Evolutionary conservation across 1,140 invertebrate genomes (phyloP).

Genomic region (Drosophila micromelanica): DNA sequence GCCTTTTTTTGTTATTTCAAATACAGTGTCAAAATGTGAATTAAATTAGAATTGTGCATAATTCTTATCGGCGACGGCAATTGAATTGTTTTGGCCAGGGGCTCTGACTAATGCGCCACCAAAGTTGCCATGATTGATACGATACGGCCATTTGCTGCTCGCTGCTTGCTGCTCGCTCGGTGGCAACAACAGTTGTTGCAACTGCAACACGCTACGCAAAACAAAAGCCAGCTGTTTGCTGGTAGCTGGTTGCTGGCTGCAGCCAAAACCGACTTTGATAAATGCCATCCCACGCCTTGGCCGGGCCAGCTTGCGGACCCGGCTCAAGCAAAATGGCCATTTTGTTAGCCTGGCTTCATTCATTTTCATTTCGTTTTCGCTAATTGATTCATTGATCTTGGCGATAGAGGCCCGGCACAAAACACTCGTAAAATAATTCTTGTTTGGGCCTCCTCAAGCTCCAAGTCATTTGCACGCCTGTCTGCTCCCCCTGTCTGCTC

Average conservation of each 20-base stretch:
- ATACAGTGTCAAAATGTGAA: slow-evolving; percentile 72
- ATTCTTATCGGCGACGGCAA: slow-evolving; percentile 63
- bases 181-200: slow-evolving; percentile 3
- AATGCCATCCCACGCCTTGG: slow-evolving; percentile 80
- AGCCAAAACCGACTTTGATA: slow-evolving; percentile 69
- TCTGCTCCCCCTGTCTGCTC: background rate
- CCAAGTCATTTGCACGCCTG: slow-evolving; percentile 69
- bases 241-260: no score
- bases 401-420: slow-evolving; percentile 54
- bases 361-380: slow-evolving; percentile 76
- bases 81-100: slow-evolving; percentile 76
- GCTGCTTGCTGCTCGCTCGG: no score
- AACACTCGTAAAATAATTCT: slow-evolving; percentile 76
- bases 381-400: slow-evolving; percentile 83
- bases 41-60: slow-evolving; percentile 80
- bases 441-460: background rate
- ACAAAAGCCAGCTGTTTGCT: slow-evolving; percentile 22
- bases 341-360: slow-evolving; percentile 54
- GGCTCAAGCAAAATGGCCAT: slow-evolving; percentile 6
- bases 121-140: slow-evolving; percentile 75
- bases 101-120: slow-evolving; percentile 79
- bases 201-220: slow-evolving; percentile 42
- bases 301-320: background rate
- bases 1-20: no score
- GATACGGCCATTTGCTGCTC: slow-evolving; percentile 18